phyloP scores from a whole-genome alignment of 2,888 invertebrate genomes.

The Xestia xanthographa region DNA sequence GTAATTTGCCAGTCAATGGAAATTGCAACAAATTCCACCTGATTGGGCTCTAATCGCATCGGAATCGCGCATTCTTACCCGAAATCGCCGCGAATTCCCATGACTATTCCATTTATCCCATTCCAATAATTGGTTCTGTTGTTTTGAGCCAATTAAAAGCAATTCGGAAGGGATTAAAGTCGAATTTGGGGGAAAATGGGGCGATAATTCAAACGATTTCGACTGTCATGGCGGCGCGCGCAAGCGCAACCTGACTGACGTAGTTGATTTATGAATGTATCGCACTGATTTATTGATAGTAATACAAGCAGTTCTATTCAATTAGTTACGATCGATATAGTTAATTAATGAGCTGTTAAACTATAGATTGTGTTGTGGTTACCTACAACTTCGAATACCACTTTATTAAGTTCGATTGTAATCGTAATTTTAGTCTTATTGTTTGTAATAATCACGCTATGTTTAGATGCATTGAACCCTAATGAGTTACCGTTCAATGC shows the following conservation, averaged over 20 bases:
- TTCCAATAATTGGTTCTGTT: constrained; percentile 80
- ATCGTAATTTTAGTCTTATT: constrained; percentile 10
- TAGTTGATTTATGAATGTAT: constrained; percentile 79
- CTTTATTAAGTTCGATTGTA: constrained; percentile 46
- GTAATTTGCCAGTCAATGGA: constrained; percentile 90
- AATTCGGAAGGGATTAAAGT: constrained; percentile 82
- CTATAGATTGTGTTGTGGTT: constrained; percentile 54
- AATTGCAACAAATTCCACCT: constrained; percentile 86
- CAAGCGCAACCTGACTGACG: constrained; percentile 72
- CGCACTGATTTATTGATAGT: constrained; percentile 81
- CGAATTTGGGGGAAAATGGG: constrained; percentile 77
- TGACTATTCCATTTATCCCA: constrained; percentile 84
- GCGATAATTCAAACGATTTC: constrained; percentile 85
- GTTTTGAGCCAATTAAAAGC: constrained; percentile 86
- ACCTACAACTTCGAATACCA: constrained; percentile 48
- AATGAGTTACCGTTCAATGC: not conserved
- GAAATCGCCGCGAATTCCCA: constrained; percentile 82
- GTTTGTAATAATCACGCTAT: constrained; percentile 1
- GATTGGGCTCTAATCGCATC: constrained; percentile 85
- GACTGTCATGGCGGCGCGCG: constrained; percentile 76
- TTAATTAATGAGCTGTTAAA: constrained; percentile 68
- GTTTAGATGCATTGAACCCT: not conserved
- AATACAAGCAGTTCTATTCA: constrained; percentile 82
- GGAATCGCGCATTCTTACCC: constrained; percentile 77
- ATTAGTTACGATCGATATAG: constrained; percentile 70